Percentiles rank a stretch among this genome's conserved stretches.
Conservation (phyloP, 2,113 vertebrate species). For the Eclectus roratus region DNA sequence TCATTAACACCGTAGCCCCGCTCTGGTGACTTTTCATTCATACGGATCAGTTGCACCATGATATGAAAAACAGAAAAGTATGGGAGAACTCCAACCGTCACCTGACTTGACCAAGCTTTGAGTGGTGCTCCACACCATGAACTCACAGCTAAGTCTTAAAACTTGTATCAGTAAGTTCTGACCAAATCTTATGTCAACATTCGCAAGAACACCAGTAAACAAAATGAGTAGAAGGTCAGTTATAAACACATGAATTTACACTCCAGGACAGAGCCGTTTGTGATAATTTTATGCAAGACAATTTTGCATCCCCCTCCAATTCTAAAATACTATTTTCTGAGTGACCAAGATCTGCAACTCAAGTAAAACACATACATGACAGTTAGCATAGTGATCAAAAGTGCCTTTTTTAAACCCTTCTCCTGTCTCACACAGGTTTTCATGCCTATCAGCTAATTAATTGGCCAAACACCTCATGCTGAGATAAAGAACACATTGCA, state of each 20-base stretch:
- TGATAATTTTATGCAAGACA: not conserved
- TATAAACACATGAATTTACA: not conserved
- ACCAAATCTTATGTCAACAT: not conserved
- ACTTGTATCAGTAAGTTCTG: not conserved
- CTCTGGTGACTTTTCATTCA: not conserved
- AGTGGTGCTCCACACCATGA: not conserved
- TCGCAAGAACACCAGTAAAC: not conserved
- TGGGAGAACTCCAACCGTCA: rapidly evolving
- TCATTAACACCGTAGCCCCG: not conserved
- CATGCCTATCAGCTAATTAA: not conserved
- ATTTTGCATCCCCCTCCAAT: not conserved
- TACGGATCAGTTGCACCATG: not conserved
- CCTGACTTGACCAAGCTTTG: not conserved
- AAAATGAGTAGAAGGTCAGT: not conserved
- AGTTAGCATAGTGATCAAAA: not conserved
- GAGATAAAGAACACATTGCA: not conserved
- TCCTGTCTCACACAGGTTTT: not conserved
- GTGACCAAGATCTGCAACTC: not conserved
- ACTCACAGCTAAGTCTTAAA: not conserved
- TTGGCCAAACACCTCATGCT: not conserved
- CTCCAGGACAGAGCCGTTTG: not conserved
- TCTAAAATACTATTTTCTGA: not conserved
- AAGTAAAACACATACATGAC: not conserved
- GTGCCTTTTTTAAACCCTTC: not conserved
- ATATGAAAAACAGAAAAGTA: not conserved